Base-by-base conservation (phyloP, 1,140 invertebrate species). In the Drosophila triauraria region DNA sequence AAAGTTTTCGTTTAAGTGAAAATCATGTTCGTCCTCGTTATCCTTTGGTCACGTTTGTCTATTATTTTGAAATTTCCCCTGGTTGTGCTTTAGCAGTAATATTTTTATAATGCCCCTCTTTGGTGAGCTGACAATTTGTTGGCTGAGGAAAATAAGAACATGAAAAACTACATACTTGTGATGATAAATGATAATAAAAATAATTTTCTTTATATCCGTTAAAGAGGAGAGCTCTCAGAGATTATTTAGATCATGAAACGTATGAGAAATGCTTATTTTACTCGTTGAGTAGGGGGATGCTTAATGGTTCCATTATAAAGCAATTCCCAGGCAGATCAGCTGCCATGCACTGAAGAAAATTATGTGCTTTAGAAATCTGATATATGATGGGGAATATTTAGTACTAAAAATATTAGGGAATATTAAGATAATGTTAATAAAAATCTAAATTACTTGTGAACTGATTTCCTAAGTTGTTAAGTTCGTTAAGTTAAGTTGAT, bases 11-110 rank as follows among this genome's bases (percentile, higher is more conserved):
- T 78, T 87, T 70, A 68, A 70, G 67, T 70, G 67, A 68, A 70
- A 70, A 70, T 70, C 67, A 70, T 70, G 67, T 68, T 56, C 13
- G 48, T 56, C 48, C 63, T 70, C 42, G 67, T 68, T 70, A 68
- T 54, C 54, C 56, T 74, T 71, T 85, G 84, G 84, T 88, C 84
- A 88, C 84, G 84, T 90, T 90, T 90, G 68, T 71, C 81, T 80
- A 90, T 88, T 88, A 85, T 81, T 62, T 61, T 71, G 42, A 44
- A 60, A 59, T 65, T 71, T 63, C 46, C 54, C 76, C 67, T 60
- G 43, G 54, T 20, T 47, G 35, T 38, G 53, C 46, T 68, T 50
- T 61, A 38, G n/a, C 53, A 48, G 70, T 87, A 87, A 87, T 88
- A 87, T 87, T 87, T 88, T 80, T 87, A 83, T 87, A 87, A 87